A percentile compares a stretch with the other conserved stretches of the same genome.
Evolutionary conservation across 1,140 invertebrate species (phyloP).

Genomic region (Condylostylus longicornis): DNA sequence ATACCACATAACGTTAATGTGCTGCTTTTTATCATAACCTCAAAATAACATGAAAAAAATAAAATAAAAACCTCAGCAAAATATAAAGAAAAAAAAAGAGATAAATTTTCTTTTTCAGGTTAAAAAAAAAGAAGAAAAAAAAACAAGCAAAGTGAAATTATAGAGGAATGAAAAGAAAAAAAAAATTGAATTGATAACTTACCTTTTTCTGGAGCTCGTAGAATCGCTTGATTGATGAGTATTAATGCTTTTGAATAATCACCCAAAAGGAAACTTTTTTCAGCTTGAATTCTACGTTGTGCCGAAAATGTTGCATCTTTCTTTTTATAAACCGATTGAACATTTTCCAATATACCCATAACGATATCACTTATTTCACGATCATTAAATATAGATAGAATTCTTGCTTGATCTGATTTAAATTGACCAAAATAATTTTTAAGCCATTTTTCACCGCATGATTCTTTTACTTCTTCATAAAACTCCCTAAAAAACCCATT

Average conservation of each 20-base stretch:
- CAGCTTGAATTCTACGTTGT: conserved; percentile 32
- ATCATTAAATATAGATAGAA: conserved; percentile 36
- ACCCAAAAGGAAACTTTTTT: conserved; percentile 31
- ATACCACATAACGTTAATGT: no score
- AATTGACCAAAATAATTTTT: conserved; percentile 36
- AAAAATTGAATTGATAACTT: conserved; percentile 11
- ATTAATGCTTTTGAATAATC: conserved; percentile 39
- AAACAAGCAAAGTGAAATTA: no score
- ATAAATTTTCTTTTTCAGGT: no score
- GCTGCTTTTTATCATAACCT: no score
- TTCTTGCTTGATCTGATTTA: conserved; percentile 35
- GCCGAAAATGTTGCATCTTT: conserved; percentile 34
- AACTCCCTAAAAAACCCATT: conserved; percentile 45
- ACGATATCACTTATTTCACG: conserved; percentile 34
- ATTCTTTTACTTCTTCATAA: conserved; percentile 31
- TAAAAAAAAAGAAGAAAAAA: no score
- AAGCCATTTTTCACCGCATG: conserved; percentile 35
- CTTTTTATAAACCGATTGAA: conserved; percentile 33
- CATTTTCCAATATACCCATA: conserved; percentile 32
- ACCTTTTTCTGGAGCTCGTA: conserved; percentile 43
- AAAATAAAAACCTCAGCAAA: no score
- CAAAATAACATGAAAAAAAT: no score
- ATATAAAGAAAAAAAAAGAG: no score
- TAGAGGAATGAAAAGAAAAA: no score
- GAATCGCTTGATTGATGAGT: conserved; percentile 43